Base-by-base conservation (phyloP, 2,888 invertebrate genomes). In the Tenthredo scrophulariae region DNA sequence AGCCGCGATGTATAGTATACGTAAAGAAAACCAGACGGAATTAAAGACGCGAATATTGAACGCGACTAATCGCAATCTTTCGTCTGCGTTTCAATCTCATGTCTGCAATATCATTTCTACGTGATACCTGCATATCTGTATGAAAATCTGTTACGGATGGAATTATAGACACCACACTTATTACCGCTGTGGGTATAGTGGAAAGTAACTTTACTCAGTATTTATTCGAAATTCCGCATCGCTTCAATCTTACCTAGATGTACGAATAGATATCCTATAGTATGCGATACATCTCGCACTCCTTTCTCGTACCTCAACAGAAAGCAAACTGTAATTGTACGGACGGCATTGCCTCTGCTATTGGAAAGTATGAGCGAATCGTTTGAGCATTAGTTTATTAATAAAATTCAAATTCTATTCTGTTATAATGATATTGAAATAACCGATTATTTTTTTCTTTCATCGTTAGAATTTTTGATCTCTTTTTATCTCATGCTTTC, bases 141-240 rank as follows among this genome's bases (percentile, higher is more conserved):
- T 37, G 70, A 37, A 4, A 70, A 37, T 37, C 2, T 70, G 7
- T 37, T 9, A 18, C 15, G 70, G 5, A 37, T 70, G 37, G 37
- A 18, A 70, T 70, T 70, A 70, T 70, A 70, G 37, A 22, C 22
- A 18, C n/a, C 40, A 22, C 22, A 40, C n/a, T 72, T 72, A 43
- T 10, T 72, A 18, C 26, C 26, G 50, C 26, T n/a, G 2, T 33
- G 10, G 46, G 4, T 46, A 46, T 9, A 54, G 33, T 79, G 29
- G 79, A 79, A 79, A 79, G 79, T 33, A 62, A 80, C 80, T 80
- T 37, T 7, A 80, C 80, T 80, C 62, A 26, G 22, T 22, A 22
- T 62, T 80, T 26, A 37, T 80, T 80, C 37, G 62, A 80, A 80
- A 80, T 80, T 80, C n/a, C 62, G 62, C 37, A 37, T 80, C 80